Evolutionary conservation across 2,113 vertebrate species (phyloP), one percentile per base, ranked within the genome.

Genomic region (Proterorhinus semilunaris): DNA sequence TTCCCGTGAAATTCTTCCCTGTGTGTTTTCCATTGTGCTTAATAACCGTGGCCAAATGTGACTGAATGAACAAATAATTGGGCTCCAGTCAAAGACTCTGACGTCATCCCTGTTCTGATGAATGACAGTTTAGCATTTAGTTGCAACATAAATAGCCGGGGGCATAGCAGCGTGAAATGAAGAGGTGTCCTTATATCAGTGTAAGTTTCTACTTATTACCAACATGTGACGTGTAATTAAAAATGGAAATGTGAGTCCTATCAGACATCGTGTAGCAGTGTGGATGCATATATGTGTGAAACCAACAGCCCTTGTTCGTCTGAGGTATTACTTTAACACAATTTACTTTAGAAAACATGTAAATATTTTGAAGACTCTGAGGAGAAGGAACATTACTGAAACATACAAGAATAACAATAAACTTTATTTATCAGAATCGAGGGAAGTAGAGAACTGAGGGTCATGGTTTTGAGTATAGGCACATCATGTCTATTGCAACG

Each of bases 151-250:
- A 88, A 87, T 79, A 91, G 72, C 79, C 68, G 76, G 70, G 83
- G 76, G 83, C 88, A 91, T 72, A 82, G 68, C 68, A 55, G 75
- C 82, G 67, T 91, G 85, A 92, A 92, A 93, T 92, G 85, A 91
- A 90, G 87, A 87, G 84, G 82, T 83, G 80, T 83, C 84, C 82
- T 83, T 82, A 55, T 55, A 55, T 78, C 83, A 86, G 86, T 88
- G 90, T 89, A 91, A 86, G 87, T 92, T 92, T 89, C 78, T 85
- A 76, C 85, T 84, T 71, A 63, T 76, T 81, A 91, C 90, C 88
- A 92, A 89, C 88, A 89, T 91, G 84, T 84, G 85, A 79, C 81
- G 83, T 79, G 83, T 87, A 91, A 92, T 91, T 91, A 93, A 87
- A 90, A 90, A 86, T 74, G 62, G 67, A 88, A 87, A 79, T 81